These are phyloP conservation scores for Tuberolachnus salignus DNA, from an alignment of 2,888 invertebrate genomes.

Conservation along the genomic window DNA sequence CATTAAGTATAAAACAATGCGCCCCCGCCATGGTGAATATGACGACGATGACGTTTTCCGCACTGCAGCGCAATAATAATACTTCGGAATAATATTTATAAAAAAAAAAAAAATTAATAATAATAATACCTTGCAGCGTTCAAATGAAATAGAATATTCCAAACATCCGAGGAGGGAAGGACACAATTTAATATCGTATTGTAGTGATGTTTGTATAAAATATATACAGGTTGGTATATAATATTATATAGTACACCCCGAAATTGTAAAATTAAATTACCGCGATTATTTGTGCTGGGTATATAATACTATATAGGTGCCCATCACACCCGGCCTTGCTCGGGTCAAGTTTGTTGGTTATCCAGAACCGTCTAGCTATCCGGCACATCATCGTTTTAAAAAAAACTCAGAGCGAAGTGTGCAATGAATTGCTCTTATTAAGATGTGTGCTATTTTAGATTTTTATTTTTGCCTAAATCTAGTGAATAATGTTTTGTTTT, in stretches of 20 bases:
- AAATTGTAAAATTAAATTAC: slow-evolving; percentile 41
- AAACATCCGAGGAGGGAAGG: slow-evolving; percentile 23
- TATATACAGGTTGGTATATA: slow-evolving; percentile 1
- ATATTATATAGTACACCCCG: neutral
- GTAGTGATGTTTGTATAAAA: no score
- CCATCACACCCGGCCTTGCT: no score
- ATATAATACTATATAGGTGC: no score
- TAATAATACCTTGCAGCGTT: slow-evolving; percentile 32
- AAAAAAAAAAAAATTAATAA: slow-evolving; percentile 19
- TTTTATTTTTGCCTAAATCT: no score
- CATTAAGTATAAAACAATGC: slow-evolving; percentile 1
- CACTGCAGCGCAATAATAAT: slow-evolving; percentile 19
- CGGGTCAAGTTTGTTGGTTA: no score
- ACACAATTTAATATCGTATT: slow-evolving; percentile 25
- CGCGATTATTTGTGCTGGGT: no score
- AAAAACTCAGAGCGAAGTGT: no score
- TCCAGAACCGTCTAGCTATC: no score
- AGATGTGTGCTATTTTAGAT: no score
- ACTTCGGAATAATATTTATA: neutral
- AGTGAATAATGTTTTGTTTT: no score
- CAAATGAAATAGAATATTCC: slow-evolving; percentile 46
- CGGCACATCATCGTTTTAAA: no score
- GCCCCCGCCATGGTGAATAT: neutral
- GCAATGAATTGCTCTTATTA: no score
- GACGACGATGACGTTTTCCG: neutral